phyloP scores from a whole-genome alignment of 2,797 vertebrate genomes.

The Gymnoscopelus braueri region DNA sequence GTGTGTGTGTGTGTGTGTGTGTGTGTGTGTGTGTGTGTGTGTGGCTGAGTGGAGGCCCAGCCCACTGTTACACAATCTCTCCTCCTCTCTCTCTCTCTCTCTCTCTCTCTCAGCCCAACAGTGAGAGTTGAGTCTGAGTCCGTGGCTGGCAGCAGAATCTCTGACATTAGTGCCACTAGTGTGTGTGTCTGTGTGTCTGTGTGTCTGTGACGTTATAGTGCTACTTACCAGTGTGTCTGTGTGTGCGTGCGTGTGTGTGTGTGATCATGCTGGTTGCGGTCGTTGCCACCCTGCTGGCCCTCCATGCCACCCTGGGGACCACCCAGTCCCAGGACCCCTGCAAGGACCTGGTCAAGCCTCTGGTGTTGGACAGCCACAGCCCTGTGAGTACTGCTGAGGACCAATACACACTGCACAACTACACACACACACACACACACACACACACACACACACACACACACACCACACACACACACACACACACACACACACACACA shows the following conservation, averaged over 20 bases:
- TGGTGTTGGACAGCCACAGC: constrained; percentile 76
- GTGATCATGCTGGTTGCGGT: constrained; percentile 63
- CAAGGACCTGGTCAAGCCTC: constrained; percentile 73
- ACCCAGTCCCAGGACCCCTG: constrained; percentile 66
- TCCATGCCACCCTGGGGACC: constrained; percentile 60
- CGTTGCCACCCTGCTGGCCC: constrained; percentile 66
- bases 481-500: too few species aligned
- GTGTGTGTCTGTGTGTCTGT: too few species aligned
- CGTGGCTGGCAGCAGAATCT: constrained; percentile 51
- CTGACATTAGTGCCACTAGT: constrained; percentile 44
- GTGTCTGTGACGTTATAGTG: too few species aligned
- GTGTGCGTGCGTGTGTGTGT: constrained; percentile 60
- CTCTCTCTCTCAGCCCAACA: neutral
- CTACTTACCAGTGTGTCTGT: neutral
- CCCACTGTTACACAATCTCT: constrained; percentile 61
- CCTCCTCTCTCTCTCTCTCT: constrained; percentile 18
- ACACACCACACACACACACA: too few species aligned
- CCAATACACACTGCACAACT: too few species aligned
- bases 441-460: too few species aligned
- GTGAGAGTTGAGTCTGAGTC: constrained; percentile 6
- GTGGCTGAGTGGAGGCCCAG: constrained; percentile 31
- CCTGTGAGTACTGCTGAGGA: constrained; percentile 64
- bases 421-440: too few species aligned
- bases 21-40: neutral
- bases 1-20: neutral